Percentiles rank a stretch among this genome's conserved stretches.
Conservation (phyloP, 2,888 invertebrate genomes). For the Sisyra nigra region DNA sequence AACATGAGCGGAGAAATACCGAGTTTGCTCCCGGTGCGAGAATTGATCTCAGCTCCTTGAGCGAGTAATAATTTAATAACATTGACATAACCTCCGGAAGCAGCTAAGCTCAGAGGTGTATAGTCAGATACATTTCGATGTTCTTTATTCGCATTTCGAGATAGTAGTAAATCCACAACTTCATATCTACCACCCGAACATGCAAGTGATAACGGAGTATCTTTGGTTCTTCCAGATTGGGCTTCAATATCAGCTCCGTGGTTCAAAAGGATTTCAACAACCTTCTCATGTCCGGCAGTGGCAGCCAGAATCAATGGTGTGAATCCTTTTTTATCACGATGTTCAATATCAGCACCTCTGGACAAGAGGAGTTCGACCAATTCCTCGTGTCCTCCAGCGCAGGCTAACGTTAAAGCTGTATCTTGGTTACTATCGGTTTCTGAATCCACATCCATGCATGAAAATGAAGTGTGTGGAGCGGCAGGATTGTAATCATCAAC, state of each 20-base stretch:
- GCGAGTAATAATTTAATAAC: slow-evolving; percentile 87
- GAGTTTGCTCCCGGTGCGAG: slow-evolving; percentile 88
- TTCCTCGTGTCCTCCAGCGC: slow-evolving; percentile 94
- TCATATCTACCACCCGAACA: slow-evolving; percentile 96
- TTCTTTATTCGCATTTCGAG: slow-evolving; percentile 87
- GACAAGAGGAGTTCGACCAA: slow-evolving; percentile 81
- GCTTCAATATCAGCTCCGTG: slow-evolving; percentile 96
- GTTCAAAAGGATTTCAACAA: slow-evolving; percentile 85
- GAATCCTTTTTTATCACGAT: slow-evolving; percentile 97
- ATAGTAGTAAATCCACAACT: slow-evolving; percentile 80
- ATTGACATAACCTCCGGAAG: slow-evolving; percentile 96
- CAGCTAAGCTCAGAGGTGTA: slow-evolving; percentile 95
- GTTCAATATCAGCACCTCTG: slow-evolving; percentile 92
- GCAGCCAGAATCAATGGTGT: slow-evolving; percentile 95
- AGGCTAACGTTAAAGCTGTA: slow-evolving; percentile 93
- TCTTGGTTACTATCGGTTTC: slow-evolving; percentile 98
- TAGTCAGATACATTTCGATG: slow-evolving; percentile 99
- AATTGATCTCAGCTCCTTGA: slow-evolving; percentile 97
- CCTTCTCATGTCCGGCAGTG: slow-evolving; percentile 84
- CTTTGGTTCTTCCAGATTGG: slow-evolving; percentile 97
- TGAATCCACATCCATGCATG: slow-evolving; percentile 86
- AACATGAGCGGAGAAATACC: slow-evolving; percentile 98
- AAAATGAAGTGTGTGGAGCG: slow-evolving; percentile 36
- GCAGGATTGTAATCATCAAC: slow-evolving; percentile 1
- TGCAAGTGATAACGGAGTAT: slow-evolving; percentile 91